Conservation (phyloP, 2,113 vertebrate species). For the Apus apus region DNA sequence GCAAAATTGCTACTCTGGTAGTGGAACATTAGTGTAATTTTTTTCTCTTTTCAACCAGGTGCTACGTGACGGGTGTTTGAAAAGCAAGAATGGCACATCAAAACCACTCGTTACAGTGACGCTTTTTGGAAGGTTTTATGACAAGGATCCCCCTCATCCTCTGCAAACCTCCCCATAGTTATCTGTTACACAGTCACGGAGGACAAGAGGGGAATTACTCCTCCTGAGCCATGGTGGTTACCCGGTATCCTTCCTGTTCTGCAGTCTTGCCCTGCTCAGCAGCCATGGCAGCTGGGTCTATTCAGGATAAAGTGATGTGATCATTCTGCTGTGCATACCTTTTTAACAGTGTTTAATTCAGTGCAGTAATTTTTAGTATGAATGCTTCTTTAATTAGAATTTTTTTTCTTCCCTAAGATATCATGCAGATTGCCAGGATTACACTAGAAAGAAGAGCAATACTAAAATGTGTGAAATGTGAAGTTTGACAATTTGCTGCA, state of each 20-base stretch:
- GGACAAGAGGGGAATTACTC: neutral
- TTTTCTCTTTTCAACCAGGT: conserved; percentile 65
- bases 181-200: neutral
- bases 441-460: neutral
- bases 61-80: conserved; percentile 66
- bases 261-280: neutral
- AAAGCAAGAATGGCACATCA: conserved; percentile 38
- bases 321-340: neutral
- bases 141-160: conserved; percentile 57
- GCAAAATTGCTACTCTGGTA: neutral
- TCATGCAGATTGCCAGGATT: neutral
- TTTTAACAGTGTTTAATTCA: neutral
- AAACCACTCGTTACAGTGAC: conserved; percentile 66
- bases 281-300: neutral
- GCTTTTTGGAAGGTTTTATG: conserved; percentile 76
- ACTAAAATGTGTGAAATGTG: neutral
- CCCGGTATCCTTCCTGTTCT: neutral
- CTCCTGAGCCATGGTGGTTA: neutral
- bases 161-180: neutral
- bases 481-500: neutral
- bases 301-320: neutral
- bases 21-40: neutral
- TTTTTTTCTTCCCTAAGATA: neutral
- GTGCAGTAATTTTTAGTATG: neutral
- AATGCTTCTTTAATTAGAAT: neutral